phyloP scores from a whole-genome alignment of 2,113 vertebrate genomes.

The Varanus komodoensis region DNA sequence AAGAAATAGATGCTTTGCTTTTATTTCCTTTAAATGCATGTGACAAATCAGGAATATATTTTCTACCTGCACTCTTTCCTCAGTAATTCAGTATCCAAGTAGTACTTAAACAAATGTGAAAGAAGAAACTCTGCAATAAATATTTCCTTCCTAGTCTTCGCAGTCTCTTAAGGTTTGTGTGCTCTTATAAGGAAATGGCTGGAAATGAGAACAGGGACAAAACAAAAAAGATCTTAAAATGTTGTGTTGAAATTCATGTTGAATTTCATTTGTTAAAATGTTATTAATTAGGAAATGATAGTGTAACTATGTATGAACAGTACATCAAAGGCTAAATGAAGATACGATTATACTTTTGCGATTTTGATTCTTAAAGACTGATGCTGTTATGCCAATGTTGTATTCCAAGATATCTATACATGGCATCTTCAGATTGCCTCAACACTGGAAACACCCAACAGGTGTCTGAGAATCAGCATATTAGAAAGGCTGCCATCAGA shows the following conservation, averaged over 20 bases:
- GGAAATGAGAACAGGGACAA: background rate
- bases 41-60: background rate
- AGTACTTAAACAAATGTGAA: constrained; percentile 3
- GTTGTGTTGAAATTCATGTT: background rate
- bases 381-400: background rate
- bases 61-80: background rate
- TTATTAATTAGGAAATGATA: background rate
- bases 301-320: background rate
- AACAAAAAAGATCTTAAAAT: background rate
- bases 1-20: background rate
- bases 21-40: constrained; percentile 18
- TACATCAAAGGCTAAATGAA: background rate
- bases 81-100: constrained; percentile 7
- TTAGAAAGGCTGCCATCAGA: too few species aligned
- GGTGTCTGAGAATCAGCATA: too few species aligned
- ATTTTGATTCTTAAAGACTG: background rate
- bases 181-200: background rate
- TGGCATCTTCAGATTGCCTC: background rate
- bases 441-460: background rate
- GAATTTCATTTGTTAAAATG: background rate
- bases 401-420: background rate
- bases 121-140: background rate
- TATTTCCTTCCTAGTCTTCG: background rate
- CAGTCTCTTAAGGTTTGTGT: background rate
- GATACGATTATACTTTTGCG: background rate